Conservation (phyloP, 2,113 vertebrate genomes). For the Calypte anna region DNA sequence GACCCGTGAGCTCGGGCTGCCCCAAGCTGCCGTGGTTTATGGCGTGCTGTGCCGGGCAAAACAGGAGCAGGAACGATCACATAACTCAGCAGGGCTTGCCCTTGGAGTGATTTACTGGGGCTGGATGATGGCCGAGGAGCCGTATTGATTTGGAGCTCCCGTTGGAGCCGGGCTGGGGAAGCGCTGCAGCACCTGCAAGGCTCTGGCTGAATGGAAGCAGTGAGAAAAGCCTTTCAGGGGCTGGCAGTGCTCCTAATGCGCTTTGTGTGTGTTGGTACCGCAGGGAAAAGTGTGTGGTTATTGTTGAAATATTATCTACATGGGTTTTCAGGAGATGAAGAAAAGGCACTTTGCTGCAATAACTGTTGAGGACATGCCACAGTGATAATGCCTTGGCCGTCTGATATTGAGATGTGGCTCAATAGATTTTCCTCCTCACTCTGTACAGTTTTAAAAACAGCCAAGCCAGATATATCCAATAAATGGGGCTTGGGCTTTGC, state of each 20-base stretch:
- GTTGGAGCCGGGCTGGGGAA: slow-evolving; percentile 54
- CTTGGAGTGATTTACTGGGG: slow-evolving; percentile 65
- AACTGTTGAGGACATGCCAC: background rate
- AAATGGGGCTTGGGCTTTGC: background rate
- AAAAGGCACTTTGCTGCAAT: slow-evolving; percentile 34
- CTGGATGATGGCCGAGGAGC: slow-evolving; percentile 62
- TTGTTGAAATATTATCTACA: slow-evolving; percentile 54
- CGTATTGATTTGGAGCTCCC: slow-evolving; percentile 69
- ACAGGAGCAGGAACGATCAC: slow-evolving; percentile 4
- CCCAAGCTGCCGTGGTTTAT: slow-evolving; percentile 40
- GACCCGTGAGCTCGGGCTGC: background rate
- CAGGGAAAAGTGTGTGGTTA: slow-evolving; percentile 54
- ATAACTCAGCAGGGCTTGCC: slow-evolving; percentile 57
- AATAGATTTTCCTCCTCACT: background rate
- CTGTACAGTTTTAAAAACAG: background rate
- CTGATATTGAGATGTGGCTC: background rate
- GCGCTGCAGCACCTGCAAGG: slow-evolving; percentile 63
- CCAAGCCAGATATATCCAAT: background rate
- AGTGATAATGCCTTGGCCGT: background rate
- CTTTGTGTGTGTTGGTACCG: slow-evolving; percentile 47
- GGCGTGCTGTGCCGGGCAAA: background rate
- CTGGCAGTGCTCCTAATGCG: slow-evolving; percentile 70
- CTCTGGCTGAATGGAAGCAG: slow-evolving; percentile 51
- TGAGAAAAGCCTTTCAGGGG: slow-evolving; percentile 47
- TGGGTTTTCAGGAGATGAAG: slow-evolving; percentile 53